Conservation (phyloP, 2,888 invertebrate species). For the Platerodrilus igneus region DNA sequence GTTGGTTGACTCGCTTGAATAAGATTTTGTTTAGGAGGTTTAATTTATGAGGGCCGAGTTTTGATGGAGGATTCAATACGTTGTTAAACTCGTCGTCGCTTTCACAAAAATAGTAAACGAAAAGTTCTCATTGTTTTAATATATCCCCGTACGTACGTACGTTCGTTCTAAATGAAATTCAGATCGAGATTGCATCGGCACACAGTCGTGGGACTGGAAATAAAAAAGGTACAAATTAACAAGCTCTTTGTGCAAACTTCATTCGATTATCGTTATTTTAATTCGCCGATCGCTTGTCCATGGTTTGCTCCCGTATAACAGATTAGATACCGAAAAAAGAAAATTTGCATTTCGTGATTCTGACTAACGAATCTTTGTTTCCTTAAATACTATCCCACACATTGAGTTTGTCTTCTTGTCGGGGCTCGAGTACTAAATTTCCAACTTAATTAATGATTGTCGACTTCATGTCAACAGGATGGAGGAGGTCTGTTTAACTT, state of each 20-base stretch:
- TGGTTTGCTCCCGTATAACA: conserved; percentile 26
- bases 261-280: conserved; percentile 32
- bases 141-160: no score
- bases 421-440: no score
- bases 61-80: conserved; percentile 9
- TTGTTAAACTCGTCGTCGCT: conserved; percentile 12
- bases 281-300: conserved; percentile 30
- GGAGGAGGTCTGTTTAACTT: no score
- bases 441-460: no score
- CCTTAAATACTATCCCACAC: conserved; percentile 20
- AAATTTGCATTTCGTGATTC: conserved; percentile 33
- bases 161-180: conserved; percentile 24
- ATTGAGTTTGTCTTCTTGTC: conserved; percentile 15
- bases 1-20: no score
- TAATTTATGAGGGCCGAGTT: conserved; percentile 13
- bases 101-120: conserved; percentile 8
- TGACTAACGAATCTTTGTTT: conserved; percentile 25
- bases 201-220: conserved; percentile 28
- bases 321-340: conserved; percentile 29
- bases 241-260: conserved; percentile 34
- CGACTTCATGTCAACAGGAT: no score
- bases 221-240: conserved; percentile 31
- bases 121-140: conserved; percentile 23
- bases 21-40: no score
- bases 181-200: conserved; percentile 27